A percentile compares a stretch with the other conserved stretches of the same genome.
phyloP scores from a whole-genome alignment of 2,113 vertebrate species.

The Pseudorectes ferrugineus region DNA sequence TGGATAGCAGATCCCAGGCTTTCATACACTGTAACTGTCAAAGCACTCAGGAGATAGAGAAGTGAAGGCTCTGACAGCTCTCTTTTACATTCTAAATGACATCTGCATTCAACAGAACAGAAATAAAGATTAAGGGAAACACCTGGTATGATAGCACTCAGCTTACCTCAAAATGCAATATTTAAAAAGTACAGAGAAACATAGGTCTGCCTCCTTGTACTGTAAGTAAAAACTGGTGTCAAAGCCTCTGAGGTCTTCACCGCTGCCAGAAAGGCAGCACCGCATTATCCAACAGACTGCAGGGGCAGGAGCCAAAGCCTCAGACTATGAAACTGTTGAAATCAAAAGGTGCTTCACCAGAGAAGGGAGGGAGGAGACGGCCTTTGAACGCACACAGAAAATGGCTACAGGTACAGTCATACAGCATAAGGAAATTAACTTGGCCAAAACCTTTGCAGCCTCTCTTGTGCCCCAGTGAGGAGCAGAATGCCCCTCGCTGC shows the following conservation, averaged over 20 bases:
- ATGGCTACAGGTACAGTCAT: background rate
- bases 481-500: background rate
- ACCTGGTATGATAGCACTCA: background rate
- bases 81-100: constrained; percentile 48
- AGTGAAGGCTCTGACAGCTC: background rate
- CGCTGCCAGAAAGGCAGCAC: background rate
- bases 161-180: constrained; percentile 48
- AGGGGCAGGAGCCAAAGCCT: background rate
- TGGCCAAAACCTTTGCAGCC: background rate
- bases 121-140: constrained; percentile 55
- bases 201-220: constrained; percentile 33
- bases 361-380: background rate
- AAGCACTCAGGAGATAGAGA: background rate
- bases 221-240: constrained; percentile 23
- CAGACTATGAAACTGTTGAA: background rate
- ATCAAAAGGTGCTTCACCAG: background rate
- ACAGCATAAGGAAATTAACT: background rate
- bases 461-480: background rate
- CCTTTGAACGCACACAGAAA: background rate
- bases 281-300: background rate
- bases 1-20: constrained; percentile 17
- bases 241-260: background rate
- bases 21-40: constrained; percentile 16
- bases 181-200: constrained; percentile 52
- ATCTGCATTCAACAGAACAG: constrained; percentile 60